These are phyloP conservation scores for Coleophora deauratella DNA, from an alignment of 2,888 invertebrate genomes.

Conservation along the genomic window DNA sequence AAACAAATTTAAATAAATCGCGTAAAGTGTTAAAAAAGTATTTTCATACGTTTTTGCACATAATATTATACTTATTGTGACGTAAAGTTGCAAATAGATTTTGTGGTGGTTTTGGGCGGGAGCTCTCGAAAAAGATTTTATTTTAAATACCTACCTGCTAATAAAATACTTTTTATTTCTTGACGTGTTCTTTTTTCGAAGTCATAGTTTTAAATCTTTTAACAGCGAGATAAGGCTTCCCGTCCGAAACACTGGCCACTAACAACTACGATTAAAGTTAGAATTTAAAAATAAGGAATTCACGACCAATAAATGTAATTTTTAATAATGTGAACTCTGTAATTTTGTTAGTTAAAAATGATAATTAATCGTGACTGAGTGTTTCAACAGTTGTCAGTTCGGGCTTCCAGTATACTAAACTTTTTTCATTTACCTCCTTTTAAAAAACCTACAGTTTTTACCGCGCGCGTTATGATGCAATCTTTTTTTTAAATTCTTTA, in stretches of 20 bases:
- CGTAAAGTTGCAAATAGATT: conserved; percentile 46
- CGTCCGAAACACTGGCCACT: conserved; percentile 38
- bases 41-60: conserved; percentile 75
- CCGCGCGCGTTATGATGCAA: conserved; percentile 5
- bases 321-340: conserved; percentile 47
- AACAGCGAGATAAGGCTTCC: conserved; percentile 27
- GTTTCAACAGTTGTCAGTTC: conserved; percentile 66
- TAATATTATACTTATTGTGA: conserved; percentile 46
- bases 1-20: conserved; percentile 50
- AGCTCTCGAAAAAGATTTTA: no score
- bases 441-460: conserved; percentile 10
- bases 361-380: conserved; percentile 59
- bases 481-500: no score
- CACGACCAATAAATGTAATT: conserved; percentile 73
- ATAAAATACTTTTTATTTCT: no score
- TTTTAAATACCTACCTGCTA: no score
- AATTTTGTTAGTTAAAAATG: conserved; percentile 67
- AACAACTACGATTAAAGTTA: conserved; percentile 23
- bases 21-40: conserved; percentile 62
- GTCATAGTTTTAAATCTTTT: conserved; percentile 3
- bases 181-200: conserved; percentile 18
- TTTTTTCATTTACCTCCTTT: conserved; percentile 29
- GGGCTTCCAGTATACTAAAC: conserved; percentile 70
- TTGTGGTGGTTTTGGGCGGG: conserved; percentile 39
- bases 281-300: conserved; percentile 48